Base-by-base conservation (phyloP, 2,888 invertebrate species). In the Chloroclysta siterata region DNA sequence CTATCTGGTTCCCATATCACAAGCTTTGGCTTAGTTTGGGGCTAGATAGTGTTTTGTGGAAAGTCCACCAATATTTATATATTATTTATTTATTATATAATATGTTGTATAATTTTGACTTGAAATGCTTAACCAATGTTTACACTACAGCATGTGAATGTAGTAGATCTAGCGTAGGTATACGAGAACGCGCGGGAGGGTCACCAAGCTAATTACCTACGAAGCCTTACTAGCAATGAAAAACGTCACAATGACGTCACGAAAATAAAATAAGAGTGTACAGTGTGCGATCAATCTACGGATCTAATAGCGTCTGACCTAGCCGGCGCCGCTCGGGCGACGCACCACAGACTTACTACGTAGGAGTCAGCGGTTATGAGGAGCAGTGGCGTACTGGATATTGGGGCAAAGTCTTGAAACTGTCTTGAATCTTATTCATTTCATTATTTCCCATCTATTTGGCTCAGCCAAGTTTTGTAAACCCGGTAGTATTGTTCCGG, bases 231-330 rank as follows among this genome's bases (percentile, higher is more conserved):
- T 80, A 69, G 56, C 58, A 53, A 66, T 65, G 62, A 53, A 50
- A 55, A 70, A 65, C 65, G 66, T 59, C 61, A 54, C 47, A 60
- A 53, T 69, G 77, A 75, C 73, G 76, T 74, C 75, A 75, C 73
- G 68, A 63, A 70, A 72, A 79, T 78, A 76, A 80, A 79, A 78
- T 78, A 76, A 80, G 77, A 75, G 73, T 71, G 82, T 84, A 84
- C 84, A 77, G 81, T 82, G 85, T 80, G 74, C 88, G 88, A 90
- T 90, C 90, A 90, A 89, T 90, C 89, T 86, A 83, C 82, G 82
- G 82, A 76, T 82, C 79, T 86, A 88, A 89, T 87, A 84, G 85
- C 82, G 89, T 85, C 88, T 86, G 89, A 87, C 84, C 89, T 82
- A 85, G 82, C 80, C 80, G 90, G 90, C 90, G 90, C 90, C 90